Conservation (phyloP, 2,888 invertebrate species). For the Pollenia griseotomentosa region DNA sequence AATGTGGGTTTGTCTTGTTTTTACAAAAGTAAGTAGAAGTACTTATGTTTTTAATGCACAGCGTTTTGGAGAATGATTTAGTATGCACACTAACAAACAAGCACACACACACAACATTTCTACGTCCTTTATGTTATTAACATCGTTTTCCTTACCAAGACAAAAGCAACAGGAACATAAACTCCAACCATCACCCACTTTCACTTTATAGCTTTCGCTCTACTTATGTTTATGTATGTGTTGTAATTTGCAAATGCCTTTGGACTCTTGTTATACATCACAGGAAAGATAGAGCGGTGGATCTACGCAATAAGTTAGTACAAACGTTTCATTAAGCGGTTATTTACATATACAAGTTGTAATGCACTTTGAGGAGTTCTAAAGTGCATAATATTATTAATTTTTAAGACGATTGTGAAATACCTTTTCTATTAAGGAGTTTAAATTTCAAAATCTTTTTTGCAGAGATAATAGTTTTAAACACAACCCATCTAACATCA, state of each 20-base stretch:
- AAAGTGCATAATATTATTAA: no score
- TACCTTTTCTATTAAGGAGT: no score
- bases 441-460: not conserved
- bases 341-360: not conserved
- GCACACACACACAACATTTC: slow-evolving; percentile 37
- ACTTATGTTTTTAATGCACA: slow-evolving; percentile 42
- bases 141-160: slow-evolving; percentile 64
- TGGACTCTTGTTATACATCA: slow-evolving; percentile 52
- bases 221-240: slow-evolving; percentile 49
- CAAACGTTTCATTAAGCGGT: not conserved
- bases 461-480: no score
- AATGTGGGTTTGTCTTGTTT: not conserved
- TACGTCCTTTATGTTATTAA: slow-evolving; percentile 71
- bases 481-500: no score
- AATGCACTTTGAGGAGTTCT: not conserved
- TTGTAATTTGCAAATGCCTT: slow-evolving; percentile 61
- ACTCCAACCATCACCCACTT: slow-evolving; percentile 71
- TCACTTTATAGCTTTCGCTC: slow-evolving; percentile 63
- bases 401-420: no score
- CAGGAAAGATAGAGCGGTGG: slow-evolving; percentile 36
- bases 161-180: slow-evolving; percentile 71
- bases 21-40: slow-evolving; percentile 39
- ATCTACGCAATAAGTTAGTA: not conserved
- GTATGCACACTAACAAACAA: not conserved
- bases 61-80: slow-evolving; percentile 40